Evolutionary conservation across 2,888 invertebrate genomes (phyloP).

Genomic region (Pollenia labialis): DNA sequence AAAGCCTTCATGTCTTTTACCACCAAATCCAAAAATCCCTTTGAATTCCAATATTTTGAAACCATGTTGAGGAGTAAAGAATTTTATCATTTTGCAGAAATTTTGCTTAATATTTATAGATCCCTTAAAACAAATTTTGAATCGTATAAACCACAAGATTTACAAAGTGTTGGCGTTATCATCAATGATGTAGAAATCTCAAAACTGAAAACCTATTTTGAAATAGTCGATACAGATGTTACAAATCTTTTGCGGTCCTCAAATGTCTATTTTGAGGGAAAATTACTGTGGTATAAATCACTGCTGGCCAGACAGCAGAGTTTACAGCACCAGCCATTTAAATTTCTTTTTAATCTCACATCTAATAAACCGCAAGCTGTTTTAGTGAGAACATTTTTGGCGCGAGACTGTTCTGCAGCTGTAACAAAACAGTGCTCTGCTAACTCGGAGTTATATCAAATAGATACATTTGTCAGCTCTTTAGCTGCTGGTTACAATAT

Average conservation of each 20-base stretch:
- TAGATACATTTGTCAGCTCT: conserved; percentile 87
- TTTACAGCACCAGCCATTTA: conserved; percentile 88
- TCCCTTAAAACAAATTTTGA: conserved; percentile 86
- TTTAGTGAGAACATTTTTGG: conserved; percentile 87
- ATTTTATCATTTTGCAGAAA: conserved; percentile 88
- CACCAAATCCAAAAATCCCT: background rate
- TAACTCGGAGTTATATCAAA: conserved; percentile 79
- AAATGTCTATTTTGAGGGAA: conserved; percentile 71
- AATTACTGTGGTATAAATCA: conserved; percentile 75
- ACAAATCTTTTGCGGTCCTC: conserved; percentile 76
- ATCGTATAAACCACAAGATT: conserved; percentile 83
- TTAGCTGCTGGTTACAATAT: conserved; percentile 85
- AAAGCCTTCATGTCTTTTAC: conserved; percentile 21
- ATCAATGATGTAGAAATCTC: conserved; percentile 87
- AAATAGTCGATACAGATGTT: conserved; percentile 86
- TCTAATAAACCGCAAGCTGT: conserved; percentile 86
- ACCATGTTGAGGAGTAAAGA: conserved; percentile 88
- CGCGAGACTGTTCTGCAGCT: background rate
- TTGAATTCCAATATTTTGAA: conserved; percentile 86
- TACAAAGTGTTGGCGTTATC: conserved; percentile 86
- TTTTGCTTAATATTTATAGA: conserved; percentile 86
- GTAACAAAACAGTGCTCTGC: background rate
- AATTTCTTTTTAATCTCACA: conserved; percentile 85
- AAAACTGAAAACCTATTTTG: conserved; percentile 88
- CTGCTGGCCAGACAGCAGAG: conserved; percentile 86